Evolutionary conservation across 2,888 invertebrate genomes (phyloP), one percentile per base, ranked within the genome.

Genomic region (Eristalis pertinax): DNA sequence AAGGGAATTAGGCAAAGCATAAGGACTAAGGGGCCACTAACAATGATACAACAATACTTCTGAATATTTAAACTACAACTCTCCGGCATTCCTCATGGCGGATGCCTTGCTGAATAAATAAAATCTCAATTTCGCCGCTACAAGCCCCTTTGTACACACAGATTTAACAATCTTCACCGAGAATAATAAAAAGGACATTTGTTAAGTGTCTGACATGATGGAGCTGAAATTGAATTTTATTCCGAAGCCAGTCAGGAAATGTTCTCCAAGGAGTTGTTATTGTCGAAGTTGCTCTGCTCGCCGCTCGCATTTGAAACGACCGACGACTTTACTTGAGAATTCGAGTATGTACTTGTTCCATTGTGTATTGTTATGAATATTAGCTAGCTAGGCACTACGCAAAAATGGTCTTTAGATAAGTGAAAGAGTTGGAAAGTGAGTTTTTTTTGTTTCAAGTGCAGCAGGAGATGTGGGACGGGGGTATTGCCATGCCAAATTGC

Each of bases 161-260:
- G 81, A 78, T 82, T 86, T 82, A 82, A 82, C 85, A 86, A 81
- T 78, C 77, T n/a, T 86, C 74, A 64, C 32, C 8, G 85, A 86
- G 85, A 85, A 82, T 82, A 86, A 82, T 86, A 82, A 86, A 86
- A 81, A 69, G 73, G 77, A 86, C 82, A 82, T 86, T 86, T 78
- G 85, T 82, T 82, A 82, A 86, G 77, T 78, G 82, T 77, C 82
- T 70, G 74, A 68, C 67, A 76, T 58, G 64, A 64, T 56, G 60
- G 56, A 26, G 69, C 58, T 35, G 35, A 70, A 77, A 77, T 81
- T 81, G 73, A 81, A 82, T 81, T 77, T 80, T 10, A 58, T 70
- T 70, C 7, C 72, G 65, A 29, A 10, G 22, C 50, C 1, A 19
- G 32, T 35, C 19, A 58, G 62, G 67, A 32, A 72, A 77, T 32